Base-by-base conservation (phyloP, 1,140 invertebrate genomes). In the Parasteatoda tepidariorum region DNA sequence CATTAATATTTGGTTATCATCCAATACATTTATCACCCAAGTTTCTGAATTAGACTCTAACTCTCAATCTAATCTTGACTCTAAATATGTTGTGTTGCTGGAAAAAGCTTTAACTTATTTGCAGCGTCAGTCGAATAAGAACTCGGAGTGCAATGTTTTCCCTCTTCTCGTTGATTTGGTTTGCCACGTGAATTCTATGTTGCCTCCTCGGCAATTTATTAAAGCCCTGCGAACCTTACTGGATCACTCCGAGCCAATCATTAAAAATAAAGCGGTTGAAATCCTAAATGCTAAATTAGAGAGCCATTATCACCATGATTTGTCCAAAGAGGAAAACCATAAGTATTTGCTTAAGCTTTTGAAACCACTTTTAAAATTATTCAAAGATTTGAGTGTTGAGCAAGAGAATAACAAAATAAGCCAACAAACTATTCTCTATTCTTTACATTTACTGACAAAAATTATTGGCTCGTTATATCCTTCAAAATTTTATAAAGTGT, bases 351-450 rank as follows among this genome's bases (percentile, higher is more conserved):
- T 94, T 3, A 87, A 90, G 2, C 91, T 95, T 28, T 90, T 94
- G 2, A 89, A 91, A 67, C 90, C 91, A n/a, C 91, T 93, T 30
- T 84, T 91, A 6, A 87, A 90, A n/a, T 85, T 88, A 33, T 61
- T 28, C 85, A 82, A 87, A 88, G 88, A 88, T 86, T n/a, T n/a
- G n/a, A n/a, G n/a, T n/a, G n/a, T n/a, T n/a, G n/a, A n/a, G n/a
- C n/a, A n/a, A n/a, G 88, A 91, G 83, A 91, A 92, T 90, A 24
- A 92, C 94, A 78, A 93, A 6, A 92, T 94, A 83, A 93, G 95
- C 86, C 95, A 97, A 89, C 95, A 97, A 89, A 94, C 93, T 1
- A 93, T 94, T 1, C 88, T 97, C 18, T 91, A 96, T 31, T 93
- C 93, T 1, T 87, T 97, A 5, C 97, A 97, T 88, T 88, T 97